These are phyloP conservation scores for Cydia fagiglandana DNA, from an alignment of 1,140 invertebrate genomes.

Conservation along the genomic window DNA sequence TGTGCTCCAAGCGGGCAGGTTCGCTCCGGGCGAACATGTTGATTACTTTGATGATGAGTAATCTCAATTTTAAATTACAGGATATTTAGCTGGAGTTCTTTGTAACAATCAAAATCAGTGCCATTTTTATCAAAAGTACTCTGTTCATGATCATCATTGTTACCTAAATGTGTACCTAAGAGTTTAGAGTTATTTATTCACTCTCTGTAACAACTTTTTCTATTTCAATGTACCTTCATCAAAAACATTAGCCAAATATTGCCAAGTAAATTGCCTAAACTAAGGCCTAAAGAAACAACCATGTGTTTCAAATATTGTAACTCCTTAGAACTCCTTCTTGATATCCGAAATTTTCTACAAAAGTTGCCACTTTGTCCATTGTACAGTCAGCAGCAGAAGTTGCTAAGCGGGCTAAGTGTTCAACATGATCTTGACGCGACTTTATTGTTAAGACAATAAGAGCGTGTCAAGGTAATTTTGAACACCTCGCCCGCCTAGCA, in stretches of 20 bases:
- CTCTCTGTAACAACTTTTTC: no score
- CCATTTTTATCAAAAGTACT: background rate
- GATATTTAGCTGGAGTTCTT: conserved; percentile 18
- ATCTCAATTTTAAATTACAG: conserved; percentile 18
- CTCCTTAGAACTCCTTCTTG: background rate
- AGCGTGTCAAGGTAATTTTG: no score
- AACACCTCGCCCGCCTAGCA: no score
- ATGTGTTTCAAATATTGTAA: background rate
- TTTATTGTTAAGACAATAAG: no score
- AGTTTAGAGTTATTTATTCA: no score
- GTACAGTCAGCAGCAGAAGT: background rate
- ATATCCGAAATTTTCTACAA: background rate
- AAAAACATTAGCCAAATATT: no score
- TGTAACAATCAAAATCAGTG: conserved; percentile 34
- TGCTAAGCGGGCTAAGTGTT: no score
- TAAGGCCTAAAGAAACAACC: background rate
- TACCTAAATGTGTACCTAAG: background rate
- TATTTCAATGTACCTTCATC: no score
- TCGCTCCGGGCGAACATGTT: conserved; percentile 89
- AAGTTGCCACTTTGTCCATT: background rate
- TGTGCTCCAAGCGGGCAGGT: conserved; percentile 86
- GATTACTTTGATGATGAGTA: conserved; percentile 89
- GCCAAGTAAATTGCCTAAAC: no score
- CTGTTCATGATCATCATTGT: background rate
- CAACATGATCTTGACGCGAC: no score